Conservation (phyloP, 2,888 invertebrate genomes). For the Tryphoninae sp. region DNA sequence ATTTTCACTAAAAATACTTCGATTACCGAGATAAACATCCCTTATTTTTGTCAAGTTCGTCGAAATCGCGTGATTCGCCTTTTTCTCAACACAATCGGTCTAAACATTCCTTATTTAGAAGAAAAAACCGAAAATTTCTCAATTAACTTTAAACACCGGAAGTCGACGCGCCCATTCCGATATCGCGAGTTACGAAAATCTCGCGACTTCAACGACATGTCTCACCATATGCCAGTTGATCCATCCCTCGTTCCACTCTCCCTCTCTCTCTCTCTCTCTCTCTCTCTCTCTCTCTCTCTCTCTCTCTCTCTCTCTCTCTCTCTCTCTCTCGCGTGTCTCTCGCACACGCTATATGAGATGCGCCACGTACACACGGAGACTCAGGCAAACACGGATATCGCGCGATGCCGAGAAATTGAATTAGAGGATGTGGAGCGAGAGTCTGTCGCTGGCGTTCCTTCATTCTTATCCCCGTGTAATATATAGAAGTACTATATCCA, state of each 20-base stretch:
- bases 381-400: conserved; percentile 39
- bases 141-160: neutral
- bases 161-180: neutral
- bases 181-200: conserved; percentile 13
- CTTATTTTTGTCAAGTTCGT: neutral
- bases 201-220: conserved; percentile 40
- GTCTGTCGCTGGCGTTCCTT: conserved; percentile 59
- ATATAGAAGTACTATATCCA: conserved; percentile 40
- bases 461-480: conserved; percentile 42
- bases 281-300: conserved; percentile 28
- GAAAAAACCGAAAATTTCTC: neutral
- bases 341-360: conserved; percentile 33
- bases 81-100: neutral
- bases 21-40: neutral
- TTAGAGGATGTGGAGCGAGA: conserved; percentile 62
- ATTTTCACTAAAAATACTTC: neutral
- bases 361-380: conserved; percentile 14
- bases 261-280: neutral
- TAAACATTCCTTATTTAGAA: neutral
- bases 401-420: conserved; percentile 67
- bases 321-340: conserved; percentile 13
- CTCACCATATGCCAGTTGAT: conserved; percentile 56
- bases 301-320: conserved; percentile 10
- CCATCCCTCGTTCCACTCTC: conserved; percentile 24
- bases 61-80: neutral